phyloP scores from a whole-genome alignment of 1,140 invertebrate genomes.

The Drosophila baimaii region DNA sequence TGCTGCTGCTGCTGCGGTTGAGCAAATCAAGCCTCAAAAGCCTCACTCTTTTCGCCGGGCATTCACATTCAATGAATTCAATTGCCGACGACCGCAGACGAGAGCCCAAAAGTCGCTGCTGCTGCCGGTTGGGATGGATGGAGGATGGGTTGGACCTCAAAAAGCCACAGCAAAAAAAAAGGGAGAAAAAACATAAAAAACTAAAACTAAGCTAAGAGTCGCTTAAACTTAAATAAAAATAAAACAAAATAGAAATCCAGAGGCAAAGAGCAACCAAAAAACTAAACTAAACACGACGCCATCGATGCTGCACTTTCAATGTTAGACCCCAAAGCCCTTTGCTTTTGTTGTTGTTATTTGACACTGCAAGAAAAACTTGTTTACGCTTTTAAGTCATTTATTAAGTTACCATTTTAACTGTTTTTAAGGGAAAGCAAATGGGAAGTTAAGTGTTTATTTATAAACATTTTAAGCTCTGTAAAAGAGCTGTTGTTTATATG shows the following conservation, averaged over 20 bases:
- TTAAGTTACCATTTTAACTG: too few relatives aligned
- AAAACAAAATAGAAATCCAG: conserved; percentile 13
- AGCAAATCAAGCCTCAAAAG: conserved; percentile 17
- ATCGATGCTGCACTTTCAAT: conserved; percentile 55
- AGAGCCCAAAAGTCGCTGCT: conserved; percentile 47
- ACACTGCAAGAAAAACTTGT: conserved; percentile 7
- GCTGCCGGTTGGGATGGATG: not conserved
- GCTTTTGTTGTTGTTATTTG: conserved; percentile 19
- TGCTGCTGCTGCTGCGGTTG: conserved; percentile 53
- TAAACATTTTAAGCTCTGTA: too few relatives aligned
- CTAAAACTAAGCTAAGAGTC: not conserved
- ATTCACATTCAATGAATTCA: conserved; percentile 79
- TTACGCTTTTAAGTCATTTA: not conserved
- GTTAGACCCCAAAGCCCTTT: conserved; percentile 22
- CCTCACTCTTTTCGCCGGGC: conserved; percentile 21
- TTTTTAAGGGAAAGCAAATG: too few relatives aligned
- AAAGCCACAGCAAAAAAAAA: not conserved
- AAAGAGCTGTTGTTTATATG: too few relatives aligned
- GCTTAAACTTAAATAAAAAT: conserved; percentile 5
- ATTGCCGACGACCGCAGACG: conserved; percentile 73
- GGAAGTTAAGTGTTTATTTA: too few relatives aligned
- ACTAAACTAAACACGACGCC: conserved; percentile 66
- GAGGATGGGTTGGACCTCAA: not conserved
- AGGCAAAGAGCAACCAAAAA: conserved; percentile 9
- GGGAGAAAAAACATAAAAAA: conserved; percentile 2